Conservation (phyloP, 1,140 invertebrate species). For the Pseudobourletiella spinata region DNA sequence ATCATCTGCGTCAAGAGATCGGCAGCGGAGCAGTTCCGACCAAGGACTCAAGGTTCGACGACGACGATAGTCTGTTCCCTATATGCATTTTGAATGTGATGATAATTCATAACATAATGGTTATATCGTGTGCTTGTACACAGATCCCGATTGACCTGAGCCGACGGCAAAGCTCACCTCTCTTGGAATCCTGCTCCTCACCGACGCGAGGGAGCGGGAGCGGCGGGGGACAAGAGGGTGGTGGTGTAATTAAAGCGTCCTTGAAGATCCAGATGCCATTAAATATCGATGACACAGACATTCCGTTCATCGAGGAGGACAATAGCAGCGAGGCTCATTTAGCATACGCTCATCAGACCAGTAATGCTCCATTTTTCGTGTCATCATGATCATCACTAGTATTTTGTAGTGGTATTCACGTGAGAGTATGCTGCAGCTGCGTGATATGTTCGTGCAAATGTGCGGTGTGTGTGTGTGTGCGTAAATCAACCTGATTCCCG, state of each 20-base stretch:
- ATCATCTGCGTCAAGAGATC: no score
- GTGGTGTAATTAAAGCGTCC: conserved; percentile 65
- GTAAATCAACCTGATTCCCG: no score
- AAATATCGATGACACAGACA: conserved; percentile 55
- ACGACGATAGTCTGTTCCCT: not conserved
- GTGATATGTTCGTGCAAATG: not conserved
- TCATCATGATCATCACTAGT: no score
- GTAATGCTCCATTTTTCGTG: no score
- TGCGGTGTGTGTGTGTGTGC: no score
- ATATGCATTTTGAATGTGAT: not conserved
- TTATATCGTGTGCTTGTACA: no score
- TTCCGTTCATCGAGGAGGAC: conserved; percentile 60
- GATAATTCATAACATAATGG: conserved; percentile 1
- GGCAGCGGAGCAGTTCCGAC: conserved; percentile 29
- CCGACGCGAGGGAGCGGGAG: not conserved
- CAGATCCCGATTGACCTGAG: conserved; percentile 26
- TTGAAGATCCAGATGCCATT: conserved; percentile 51
- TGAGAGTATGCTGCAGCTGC: not conserved
- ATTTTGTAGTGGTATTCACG: no score
- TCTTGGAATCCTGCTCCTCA: conserved; percentile 27
- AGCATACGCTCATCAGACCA: no score
- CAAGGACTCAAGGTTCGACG: conserved; percentile 32
- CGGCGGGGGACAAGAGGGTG: not conserved
- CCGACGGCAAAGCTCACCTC: conserved; percentile 27
- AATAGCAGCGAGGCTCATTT: conserved; percentile 1